A percentile compares a stretch with the other conserved stretches of the same genome.
phyloP scores from a whole-genome alignment of 1,140 invertebrate species.

The Eriosoma lanigerum region DNA sequence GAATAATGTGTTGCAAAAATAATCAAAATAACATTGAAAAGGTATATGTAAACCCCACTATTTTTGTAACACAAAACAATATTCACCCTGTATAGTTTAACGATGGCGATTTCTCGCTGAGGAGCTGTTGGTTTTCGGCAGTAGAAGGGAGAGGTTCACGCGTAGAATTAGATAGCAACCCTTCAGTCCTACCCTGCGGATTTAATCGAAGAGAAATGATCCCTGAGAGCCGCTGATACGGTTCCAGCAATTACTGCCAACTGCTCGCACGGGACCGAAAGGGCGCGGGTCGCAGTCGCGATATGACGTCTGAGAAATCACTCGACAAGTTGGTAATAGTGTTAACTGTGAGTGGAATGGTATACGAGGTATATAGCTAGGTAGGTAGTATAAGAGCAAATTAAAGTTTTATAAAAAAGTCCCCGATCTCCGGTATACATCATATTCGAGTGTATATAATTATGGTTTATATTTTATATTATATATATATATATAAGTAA shows the following conservation, averaged over 20 bases:
- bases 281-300: background rate
- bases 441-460: no score
- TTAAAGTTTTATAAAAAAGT: background rate
- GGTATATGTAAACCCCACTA: no score
- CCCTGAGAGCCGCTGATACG: conserved; percentile 31
- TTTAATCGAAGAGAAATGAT: conserved; percentile 43
- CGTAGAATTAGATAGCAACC: conserved; percentile 25
- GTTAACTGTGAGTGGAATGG: background rate
- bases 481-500: no score
- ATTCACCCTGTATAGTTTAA: no score
- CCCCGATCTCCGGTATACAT: no score
- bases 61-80: no score
- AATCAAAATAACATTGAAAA: no score
- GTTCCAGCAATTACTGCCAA: conserved; percentile 35
- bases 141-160: background rate
- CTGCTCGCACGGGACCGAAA: background rate
- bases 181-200: background rate
- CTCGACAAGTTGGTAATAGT: conserved; percentile 7
- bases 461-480: no score
- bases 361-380: background rate
- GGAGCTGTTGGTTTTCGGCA: no score
- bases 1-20: no score
- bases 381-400: background rate
- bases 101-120: no score
- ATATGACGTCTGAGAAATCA: conserved; percentile 5